Conservation (phyloP, 2,797 vertebrate genomes). For the Vultur gryphus region DNA sequence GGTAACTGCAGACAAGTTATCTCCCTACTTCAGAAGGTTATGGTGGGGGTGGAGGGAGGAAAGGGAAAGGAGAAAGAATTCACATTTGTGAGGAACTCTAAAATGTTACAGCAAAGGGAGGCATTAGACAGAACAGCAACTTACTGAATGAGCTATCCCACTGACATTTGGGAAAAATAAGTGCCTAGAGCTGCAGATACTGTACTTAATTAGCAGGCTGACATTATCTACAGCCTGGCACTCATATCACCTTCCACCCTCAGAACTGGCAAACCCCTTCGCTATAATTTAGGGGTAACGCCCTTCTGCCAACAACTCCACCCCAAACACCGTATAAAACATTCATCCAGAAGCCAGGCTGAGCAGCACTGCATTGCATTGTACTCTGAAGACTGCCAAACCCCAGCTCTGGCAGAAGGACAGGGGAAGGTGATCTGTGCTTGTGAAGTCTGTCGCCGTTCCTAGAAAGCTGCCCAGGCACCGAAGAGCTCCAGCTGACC, state of each 20-base stretch:
- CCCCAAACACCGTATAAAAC: background rate
- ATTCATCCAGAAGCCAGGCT: background rate
- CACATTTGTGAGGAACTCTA: background rate
- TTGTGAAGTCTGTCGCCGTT: rapidly evolving
- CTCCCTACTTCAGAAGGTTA: background rate
- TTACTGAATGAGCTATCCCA: background rate
- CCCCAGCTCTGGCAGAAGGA: background rate
- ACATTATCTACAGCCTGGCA: background rate
- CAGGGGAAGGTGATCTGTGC: background rate
- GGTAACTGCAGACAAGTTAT: background rate
- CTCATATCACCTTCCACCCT: background rate
- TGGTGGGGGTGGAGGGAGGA: rapidly evolving
- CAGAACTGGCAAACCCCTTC: background rate
- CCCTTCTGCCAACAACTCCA: background rate
- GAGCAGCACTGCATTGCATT: background rate
- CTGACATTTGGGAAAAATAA: background rate
- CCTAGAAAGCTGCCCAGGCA: background rate
- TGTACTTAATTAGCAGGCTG: background rate
- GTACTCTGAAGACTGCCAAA: background rate
- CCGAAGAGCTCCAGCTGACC: background rate
- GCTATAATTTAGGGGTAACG: background rate
- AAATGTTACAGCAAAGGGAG: background rate
- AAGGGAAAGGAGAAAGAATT: background rate
- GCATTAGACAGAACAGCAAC: background rate
- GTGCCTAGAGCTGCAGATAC: background rate